phyloP scores from a whole-genome alignment of 2,113 vertebrate genomes.

The Mionectes macconnelli region DNA sequence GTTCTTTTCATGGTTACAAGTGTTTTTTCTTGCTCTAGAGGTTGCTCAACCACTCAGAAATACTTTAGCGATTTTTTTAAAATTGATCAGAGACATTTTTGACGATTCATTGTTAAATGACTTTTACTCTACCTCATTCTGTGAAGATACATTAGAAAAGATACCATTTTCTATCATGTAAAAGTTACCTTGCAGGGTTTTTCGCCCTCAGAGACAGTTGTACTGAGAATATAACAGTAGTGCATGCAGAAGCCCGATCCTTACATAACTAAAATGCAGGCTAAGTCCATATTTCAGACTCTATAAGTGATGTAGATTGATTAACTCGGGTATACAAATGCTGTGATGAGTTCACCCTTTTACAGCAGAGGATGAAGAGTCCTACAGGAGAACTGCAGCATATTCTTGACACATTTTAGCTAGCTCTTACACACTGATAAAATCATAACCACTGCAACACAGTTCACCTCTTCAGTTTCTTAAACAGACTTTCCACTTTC shows the following conservation, averaged over 20 bases:
- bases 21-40: conserved; percentile 54
- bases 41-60: conserved; percentile 59
- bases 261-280: neutral
- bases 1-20: conserved; percentile 41
- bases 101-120: conserved; percentile 35
- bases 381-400: neutral
- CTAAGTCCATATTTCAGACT: neutral
- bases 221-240: neutral
- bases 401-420: neutral
- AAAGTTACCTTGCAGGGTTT: neutral
- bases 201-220: neutral
- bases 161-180: neutral
- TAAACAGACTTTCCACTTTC: neutral
- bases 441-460: neutral
- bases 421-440: neutral
- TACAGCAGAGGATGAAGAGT: neutral
- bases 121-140: conserved; percentile 6
- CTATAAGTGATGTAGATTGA: neutral
- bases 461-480: neutral
- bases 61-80: neutral
- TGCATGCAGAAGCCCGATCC: neutral
- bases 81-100: conserved; percentile 33
- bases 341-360: neutral
- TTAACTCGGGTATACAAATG: neutral
- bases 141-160: neutral